Evolutionary conservation across 1,140 invertebrate genomes (phyloP).

Genomic region (Polypedilum pembai): DNA sequence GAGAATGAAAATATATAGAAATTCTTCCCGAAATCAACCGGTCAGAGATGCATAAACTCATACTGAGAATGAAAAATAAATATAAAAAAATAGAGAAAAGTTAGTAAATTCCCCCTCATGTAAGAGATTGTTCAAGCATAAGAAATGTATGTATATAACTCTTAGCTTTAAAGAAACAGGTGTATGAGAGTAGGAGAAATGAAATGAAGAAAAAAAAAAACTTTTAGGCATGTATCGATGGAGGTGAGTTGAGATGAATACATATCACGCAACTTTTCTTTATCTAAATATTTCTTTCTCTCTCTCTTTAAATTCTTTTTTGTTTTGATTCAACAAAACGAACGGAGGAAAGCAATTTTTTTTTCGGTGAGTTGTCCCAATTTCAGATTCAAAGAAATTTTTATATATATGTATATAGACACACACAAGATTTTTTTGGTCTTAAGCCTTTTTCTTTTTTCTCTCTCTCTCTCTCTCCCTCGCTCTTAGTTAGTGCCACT

Average conservation of each 20-base stretch:
- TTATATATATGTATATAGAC: neutral
- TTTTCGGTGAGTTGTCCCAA: conserved; percentile 26
- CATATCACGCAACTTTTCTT: neutral
- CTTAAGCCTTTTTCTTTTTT: conserved; percentile 10
- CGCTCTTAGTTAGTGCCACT: neutral
- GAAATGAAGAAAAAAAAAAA: neutral
- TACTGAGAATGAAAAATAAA: neutral
- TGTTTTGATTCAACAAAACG: conserved; percentile 6
- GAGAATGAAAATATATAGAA: no score
- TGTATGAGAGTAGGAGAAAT: neutral
- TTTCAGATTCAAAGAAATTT: conserved; percentile 3
- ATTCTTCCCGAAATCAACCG: conserved; percentile 20
- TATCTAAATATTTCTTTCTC: neutral
- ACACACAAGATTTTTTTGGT: neutral
- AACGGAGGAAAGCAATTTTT: neutral
- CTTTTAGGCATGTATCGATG: neutral
- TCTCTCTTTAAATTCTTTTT: neutral
- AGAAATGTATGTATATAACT: neutral
- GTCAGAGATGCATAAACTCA: conserved; percentile 14
- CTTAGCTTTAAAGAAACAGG: neutral
- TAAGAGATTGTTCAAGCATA: conserved; percentile 7
- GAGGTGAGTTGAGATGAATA: neutral
- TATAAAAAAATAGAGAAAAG: neutral
- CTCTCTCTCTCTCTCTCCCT: neutral
- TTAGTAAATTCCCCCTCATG: neutral